These are phyloP conservation scores for Plumapathes pennacea DNA, from an alignment of 92 coral and sea anemone genomes.

Conservation along the genomic window DNA sequence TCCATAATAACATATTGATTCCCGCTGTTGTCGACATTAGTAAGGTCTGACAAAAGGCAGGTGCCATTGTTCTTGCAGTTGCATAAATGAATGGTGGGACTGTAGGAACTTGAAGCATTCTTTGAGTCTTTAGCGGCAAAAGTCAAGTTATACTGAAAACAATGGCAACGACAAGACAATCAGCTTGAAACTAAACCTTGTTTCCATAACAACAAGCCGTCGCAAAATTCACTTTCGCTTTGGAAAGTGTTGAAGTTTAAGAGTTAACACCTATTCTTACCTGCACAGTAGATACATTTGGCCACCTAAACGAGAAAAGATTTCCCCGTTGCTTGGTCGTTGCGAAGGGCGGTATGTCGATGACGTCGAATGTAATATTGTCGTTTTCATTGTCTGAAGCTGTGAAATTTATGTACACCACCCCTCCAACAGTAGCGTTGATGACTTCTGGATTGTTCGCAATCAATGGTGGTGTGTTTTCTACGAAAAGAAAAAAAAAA, in stretches of 20 bases:
- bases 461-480: slow-evolving; percentile 49
- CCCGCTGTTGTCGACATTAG: slow-evolving; percentile 19
- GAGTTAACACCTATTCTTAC: too few relatives aligned
- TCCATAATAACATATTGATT: slow-evolving; percentile 47
- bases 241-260: too few relatives aligned
- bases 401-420: slow-evolving; percentile 14
- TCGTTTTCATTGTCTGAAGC: slow-evolving; percentile 74
- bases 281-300: slow-evolving; percentile 15
- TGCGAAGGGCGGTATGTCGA: slow-evolving; percentile 21
- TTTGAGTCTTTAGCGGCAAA: slow-evolving; percentile 52
- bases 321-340: background rate
- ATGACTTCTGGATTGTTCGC: slow-evolving; percentile 26
- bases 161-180: too few relatives aligned
- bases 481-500: slow-evolving; percentile 15
- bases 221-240: too few relatives aligned
- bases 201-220: too few relatives aligned
- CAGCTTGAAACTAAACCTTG: too few relatives aligned
- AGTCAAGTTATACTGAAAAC: slow-evolving; percentile 54
- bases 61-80: slow-evolving; percentile 60
- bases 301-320: slow-evolving; percentile 31
- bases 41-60: slow-evolving; percentile 45
- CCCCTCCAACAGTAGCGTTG: slow-evolving; percentile 43
- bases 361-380: slow-evolving; percentile 12
- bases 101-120: slow-evolving; percentile 42
- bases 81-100: slow-evolving; percentile 63